Evolutionary conservation across 1,140 invertebrate species (phyloP).

Genomic region (Bombus turneri): DNA sequence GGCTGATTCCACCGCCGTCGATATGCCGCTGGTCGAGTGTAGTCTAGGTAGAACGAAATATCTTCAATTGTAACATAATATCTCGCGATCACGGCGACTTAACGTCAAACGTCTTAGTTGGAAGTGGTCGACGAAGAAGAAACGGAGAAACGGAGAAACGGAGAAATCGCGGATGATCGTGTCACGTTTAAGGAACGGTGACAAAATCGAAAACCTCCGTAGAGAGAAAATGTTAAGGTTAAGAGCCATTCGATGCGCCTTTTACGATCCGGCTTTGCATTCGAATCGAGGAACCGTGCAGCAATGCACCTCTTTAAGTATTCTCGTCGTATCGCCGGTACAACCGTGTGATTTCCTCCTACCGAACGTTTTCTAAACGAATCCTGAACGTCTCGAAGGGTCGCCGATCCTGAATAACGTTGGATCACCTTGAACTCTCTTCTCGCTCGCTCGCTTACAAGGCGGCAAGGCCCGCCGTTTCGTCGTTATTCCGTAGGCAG

Average conservation of each 20-base stretch:
- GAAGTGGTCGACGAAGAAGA: neutral
- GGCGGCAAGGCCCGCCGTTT: neutral
- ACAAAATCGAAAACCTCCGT: constrained; percentile 22
- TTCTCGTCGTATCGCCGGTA: constrained; percentile 63
- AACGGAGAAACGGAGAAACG: neutral
- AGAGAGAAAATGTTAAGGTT: constrained; percentile 13
- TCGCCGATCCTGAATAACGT: constrained; percentile 47
- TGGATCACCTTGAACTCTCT: constrained; percentile 25
- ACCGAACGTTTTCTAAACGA: constrained; percentile 53
- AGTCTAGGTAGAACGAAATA: neutral
- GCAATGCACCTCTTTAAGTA: constrained; percentile 72
- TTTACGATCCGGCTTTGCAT: constrained; percentile 58
- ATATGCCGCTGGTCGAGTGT: too few relatives aligned
- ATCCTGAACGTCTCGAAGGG: constrained; percentile 40
- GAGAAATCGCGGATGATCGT: neutral
- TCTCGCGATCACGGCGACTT: neutral
- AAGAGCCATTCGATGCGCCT: constrained; percentile 31
- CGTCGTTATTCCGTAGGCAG: neutral
- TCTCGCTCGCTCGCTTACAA: neutral
- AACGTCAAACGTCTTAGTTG: neutral
- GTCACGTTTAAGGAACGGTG: neutral
- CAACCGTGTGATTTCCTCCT: constrained; percentile 69
- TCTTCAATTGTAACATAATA: neutral
- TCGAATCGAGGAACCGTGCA: constrained; percentile 65
- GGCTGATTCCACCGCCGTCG: too few relatives aligned